Evolutionary conservation across 2,888 invertebrate species (phyloP), one percentile per base, ranked within the genome.

Genomic region (Tholera decimalis): DNA sequence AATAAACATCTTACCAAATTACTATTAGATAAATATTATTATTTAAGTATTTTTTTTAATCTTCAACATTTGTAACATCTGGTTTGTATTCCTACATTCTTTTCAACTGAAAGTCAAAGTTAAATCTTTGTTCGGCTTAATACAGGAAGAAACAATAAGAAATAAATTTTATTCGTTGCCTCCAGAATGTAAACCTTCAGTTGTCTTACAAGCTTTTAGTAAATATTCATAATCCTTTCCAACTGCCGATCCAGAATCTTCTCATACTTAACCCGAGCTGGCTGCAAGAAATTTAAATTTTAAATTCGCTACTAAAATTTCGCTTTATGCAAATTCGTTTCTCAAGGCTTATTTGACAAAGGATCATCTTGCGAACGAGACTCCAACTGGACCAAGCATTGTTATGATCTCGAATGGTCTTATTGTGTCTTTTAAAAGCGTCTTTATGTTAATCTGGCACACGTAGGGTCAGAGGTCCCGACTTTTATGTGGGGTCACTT

Each of bases 391-490:
- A 61, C 72, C 74, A 73, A 58, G 59, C 35, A 72, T 71, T 80
- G 74, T 78, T 50, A 62, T 69, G 72, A 64, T 71, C 60, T 58
- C 66, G 75, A 79, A 70, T 74, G 65, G 64, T 51, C 60, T 59
- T 49, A 73, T 78, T 82, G 82, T 76, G 59, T 66, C 35, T 64
- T 75, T 80, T 66, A 71, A 69, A 78, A 55, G 51, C 65, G 73
- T 85, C 83, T 84, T 83, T 82, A 87, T 86, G 83, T 59, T 84
- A 86, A 88, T 76, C 72, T 46, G 82, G 74, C 90, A 90, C 90
- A 90, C 91, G 89, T 88, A 85, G 92, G 94, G 94, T 94, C 92
- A 94, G 79, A 92, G 90, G 92, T 92, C 92, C 89, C 90, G 92
- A 93, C 91, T 92, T 89, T 83, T 84, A 83, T 84, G 83, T 85